A percentile compares a stretch with the other conserved stretches of the same genome.
phyloP scores from a whole-genome alignment of 2,888 invertebrate genomes.

The Lepidocyrtinus sp. region DNA sequence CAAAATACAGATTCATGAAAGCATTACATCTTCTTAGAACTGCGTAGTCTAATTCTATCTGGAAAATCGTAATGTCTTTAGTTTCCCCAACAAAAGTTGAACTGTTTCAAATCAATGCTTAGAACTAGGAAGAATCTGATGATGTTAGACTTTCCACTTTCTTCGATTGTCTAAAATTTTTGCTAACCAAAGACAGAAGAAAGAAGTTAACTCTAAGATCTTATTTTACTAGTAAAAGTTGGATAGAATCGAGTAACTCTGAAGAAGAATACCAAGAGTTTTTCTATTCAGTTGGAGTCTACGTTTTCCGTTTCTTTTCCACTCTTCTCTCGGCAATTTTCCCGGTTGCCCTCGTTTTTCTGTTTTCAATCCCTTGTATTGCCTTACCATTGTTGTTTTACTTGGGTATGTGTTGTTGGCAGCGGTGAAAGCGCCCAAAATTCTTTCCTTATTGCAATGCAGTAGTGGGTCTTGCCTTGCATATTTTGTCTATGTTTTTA shows the following conservation, averaged over 20 bases:
- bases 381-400: slow-evolving; percentile 44
- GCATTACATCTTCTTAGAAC: no score
- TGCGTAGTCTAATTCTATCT: no score
- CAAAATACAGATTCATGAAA: no score
- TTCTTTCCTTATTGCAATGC: slow-evolving; percentile 49
- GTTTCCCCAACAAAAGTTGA: no score
- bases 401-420: not conserved
- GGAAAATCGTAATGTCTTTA: no score
- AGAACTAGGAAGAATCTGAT: no score
- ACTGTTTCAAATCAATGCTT: no score
- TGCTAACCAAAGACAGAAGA: not conserved
- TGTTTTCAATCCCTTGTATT: slow-evolving; percentile 20
- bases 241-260: not conserved
- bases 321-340: slow-evolving; percentile 41
- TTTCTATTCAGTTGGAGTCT: no score
- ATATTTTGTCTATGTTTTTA: not conserved
- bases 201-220: not conserved
- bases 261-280: not conserved
- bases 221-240: not conserved
- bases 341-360: slow-evolving; percentile 61
- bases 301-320: slow-evolving; percentile 17
- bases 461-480: slow-evolving; percentile 29
- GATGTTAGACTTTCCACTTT: no score
- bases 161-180: no score
- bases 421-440: not conserved